These are phyloP conservation scores for Patella ulyssiponensis DNA, from an alignment of 2,888 invertebrate species.

Conservation along the genomic window DNA sequence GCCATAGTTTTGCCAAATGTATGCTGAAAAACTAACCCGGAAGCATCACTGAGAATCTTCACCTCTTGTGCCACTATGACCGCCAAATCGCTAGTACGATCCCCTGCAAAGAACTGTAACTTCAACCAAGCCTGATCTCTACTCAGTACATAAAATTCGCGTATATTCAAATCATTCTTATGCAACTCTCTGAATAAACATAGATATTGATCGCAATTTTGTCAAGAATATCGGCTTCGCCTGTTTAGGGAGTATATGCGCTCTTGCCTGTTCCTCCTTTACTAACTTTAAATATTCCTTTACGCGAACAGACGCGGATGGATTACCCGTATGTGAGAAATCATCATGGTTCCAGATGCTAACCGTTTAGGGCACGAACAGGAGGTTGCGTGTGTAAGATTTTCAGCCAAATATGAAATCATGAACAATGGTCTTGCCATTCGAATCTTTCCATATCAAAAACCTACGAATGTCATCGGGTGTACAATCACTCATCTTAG, in stretches of 20 bases:
- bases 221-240: not conserved
- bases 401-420: not conserved
- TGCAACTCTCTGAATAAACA: not conserved
- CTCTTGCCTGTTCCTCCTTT: not conserved
- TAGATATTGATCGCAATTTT: not conserved
- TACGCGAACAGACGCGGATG: not conserved
- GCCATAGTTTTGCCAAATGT: not conserved
- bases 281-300: not conserved
- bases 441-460: not conserved
- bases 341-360: not conserved
- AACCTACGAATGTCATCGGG: slow-evolving; percentile 10
- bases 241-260: not conserved
- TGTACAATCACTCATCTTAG: not conserved
- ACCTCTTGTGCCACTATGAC: not conserved
- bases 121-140: not conserved
- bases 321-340: not conserved
- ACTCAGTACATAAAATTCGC: not conserved
- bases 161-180: not conserved
- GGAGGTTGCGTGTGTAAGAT: not conserved
- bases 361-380: not conserved
- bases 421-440: not conserved
- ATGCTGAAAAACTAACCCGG: not conserved
- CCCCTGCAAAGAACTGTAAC: not conserved
- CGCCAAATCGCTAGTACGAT: not conserved
- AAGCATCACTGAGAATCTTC: no score